These are phyloP conservation scores for Sinocyclocheilus anshuiensis DNA, from an alignment of 2,113 vertebrate genomes.

Conservation along the genomic window DNA sequence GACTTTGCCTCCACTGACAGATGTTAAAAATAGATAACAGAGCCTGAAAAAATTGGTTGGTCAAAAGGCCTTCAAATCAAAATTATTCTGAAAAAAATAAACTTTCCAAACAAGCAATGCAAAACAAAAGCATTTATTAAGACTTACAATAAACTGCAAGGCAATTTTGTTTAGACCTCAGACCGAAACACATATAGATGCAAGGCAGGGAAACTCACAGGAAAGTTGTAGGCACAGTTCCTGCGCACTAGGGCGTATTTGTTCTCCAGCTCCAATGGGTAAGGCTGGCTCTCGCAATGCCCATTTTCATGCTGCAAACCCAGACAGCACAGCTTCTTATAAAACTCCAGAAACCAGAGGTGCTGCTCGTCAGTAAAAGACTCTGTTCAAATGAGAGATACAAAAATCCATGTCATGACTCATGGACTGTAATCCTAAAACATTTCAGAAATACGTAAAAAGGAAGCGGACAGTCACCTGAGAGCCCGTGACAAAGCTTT, in stretches of 20 bases:
- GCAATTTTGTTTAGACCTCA: neutral
- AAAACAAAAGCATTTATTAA: neutral
- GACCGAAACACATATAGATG: neutral
- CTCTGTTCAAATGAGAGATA: constrained; percentile 64
- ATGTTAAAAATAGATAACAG: constrained; percentile 14
- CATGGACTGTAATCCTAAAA: neutral
- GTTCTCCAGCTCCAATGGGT: constrained; percentile 83
- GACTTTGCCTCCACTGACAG: constrained; percentile 1
- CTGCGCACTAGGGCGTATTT: constrained; percentile 86
- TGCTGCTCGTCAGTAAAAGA: constrained; percentile 91
- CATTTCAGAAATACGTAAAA: neutral
- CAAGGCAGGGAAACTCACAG: constrained; percentile 74
- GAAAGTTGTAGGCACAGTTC: constrained; percentile 95
- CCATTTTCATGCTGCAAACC: constrained; percentile 89
- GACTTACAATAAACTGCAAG: neutral
- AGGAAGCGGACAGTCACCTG: constrained; percentile 73
- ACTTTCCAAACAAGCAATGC: neutral
- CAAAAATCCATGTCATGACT: neutral
- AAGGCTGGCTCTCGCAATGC: constrained; percentile 81
- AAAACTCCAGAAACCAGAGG: constrained; percentile 88
- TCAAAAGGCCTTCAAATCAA: neutral
- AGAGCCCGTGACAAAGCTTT: constrained; percentile 89
- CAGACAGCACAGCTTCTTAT: constrained; percentile 86
- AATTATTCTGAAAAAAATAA: neutral
- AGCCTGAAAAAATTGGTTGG: neutral